A percentile compares a stretch with the other conserved stretches of the same genome.
These are phyloP conservation scores for Elgaria multicarinata DNA, from an alignment of 2,113 vertebrate species.

Conservation along the genomic window DNA sequence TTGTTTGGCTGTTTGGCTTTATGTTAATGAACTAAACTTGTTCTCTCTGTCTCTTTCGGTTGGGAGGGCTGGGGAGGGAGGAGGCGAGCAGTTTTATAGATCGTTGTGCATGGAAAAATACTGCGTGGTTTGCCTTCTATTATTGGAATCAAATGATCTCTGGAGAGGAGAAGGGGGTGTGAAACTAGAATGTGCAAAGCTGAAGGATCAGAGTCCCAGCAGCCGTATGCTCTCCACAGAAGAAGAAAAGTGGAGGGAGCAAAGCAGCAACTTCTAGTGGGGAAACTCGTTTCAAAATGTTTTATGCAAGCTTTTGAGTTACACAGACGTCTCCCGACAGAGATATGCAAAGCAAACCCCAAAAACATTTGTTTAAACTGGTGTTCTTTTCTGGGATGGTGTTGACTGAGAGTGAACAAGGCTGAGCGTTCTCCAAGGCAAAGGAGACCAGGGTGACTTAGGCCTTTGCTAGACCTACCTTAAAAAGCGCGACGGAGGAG, in stretches of 20 bases:
- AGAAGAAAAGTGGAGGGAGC: background rate
- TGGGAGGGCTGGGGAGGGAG: background rate
- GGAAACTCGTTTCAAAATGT: background rate
- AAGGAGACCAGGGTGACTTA: background rate
- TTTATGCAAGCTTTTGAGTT: background rate
- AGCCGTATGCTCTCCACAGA: background rate
- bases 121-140: conserved; percentile 36
- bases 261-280: background rate
- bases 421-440: background rate
- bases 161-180: background rate
- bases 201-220: background rate
- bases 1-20: conserved; percentile 42
- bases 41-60: background rate
- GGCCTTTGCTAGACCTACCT: too few species aligned
- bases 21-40: conserved; percentile 45
- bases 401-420: background rate
- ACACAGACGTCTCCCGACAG: background rate
- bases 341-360: background rate
- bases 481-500: too few species aligned
- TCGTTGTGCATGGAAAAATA: conserved; percentile 56
- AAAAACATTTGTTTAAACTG: background rate
- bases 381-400: background rate
- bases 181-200: background rate
- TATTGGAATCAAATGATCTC: background rate
- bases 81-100: conserved; percentile 50